Evolutionary conservation across 2,113 vertebrate species (phyloP), one percentile per base, ranked within the genome.

Genomic region (Microcebus ravelobensis): DNA sequence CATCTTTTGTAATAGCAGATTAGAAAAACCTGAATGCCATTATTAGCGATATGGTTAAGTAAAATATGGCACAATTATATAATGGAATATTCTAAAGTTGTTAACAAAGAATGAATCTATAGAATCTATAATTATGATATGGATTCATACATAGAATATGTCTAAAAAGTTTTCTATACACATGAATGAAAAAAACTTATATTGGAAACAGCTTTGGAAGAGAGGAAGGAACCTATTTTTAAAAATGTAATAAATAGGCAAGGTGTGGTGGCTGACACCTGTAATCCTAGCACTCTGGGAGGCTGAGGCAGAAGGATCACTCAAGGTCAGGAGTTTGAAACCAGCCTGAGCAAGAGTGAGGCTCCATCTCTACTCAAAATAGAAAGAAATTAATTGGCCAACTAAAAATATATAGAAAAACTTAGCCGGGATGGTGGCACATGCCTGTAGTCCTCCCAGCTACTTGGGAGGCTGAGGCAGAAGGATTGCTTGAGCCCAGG

Each of bases 1-100:
- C 48, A 48, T 50, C 73, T 92, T 90, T 70, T 65, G 1, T 68
- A 94, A 82, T 3, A 90, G 23, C 13, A 74, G 55, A 93, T 82
- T 5, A 90, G 45, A 92, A 83, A 94, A 87, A 77, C 68, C 57
- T 79, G 71, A 91, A 88, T 65, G 18, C 8, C 74, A 94, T 70
- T 77, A 77, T 67, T 65, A 92, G 70, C 59, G 15, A 6, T 6
- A 27, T 50, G 18, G 31, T 79, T 84, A 92, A 90, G 50, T 80
- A 90, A 95, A 81, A 90, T 68, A 90, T 45, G 36, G 57, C 73
- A 81, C 5, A 45, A 68, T 76, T 81, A 73, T 34, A 74, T 39
- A 85, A 57, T 21, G 55, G 42, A 92, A 84, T 77, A 71, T 17
- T 79, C 59, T 61, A 21, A n/a, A 87, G 31, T 67, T 67, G 23